Percentiles rank a stretch among this genome's conserved stretches.
Evolutionary conservation across 2,888 invertebrate genomes (phyloP).

Genomic region (Xestia rhomboidea): DNA sequence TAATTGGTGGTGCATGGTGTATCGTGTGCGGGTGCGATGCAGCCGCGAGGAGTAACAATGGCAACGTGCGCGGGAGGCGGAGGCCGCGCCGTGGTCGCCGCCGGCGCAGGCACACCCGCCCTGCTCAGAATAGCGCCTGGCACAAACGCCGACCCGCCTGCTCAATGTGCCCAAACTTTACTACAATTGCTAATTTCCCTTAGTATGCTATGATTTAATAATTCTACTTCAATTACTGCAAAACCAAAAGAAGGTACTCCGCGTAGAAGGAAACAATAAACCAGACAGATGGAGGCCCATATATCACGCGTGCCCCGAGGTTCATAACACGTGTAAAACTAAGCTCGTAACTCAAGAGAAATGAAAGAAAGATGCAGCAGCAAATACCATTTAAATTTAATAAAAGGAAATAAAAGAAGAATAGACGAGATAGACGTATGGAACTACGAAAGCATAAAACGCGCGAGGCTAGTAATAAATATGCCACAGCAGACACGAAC

Average conservation of each 20-base stretch:
- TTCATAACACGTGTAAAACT: constrained; percentile 38
- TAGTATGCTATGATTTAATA: background rate
- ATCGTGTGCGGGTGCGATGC: constrained; percentile 69
- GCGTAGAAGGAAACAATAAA: constrained; percentile 31
- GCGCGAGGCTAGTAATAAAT: constrained; percentile 78
- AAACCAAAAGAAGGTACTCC: constrained; percentile 4
- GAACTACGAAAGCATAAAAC: constrained; percentile 77
- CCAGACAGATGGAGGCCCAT: constrained; percentile 32
- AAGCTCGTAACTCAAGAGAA: constrained; percentile 67
- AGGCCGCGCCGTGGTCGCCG: constrained; percentile 82
- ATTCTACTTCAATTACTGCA: background rate
- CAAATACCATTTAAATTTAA: constrained; percentile 70
- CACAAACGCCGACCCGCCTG: constrained; percentile 73
- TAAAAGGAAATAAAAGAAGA: constrained; percentile 76
- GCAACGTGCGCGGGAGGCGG: constrained; percentile 86
- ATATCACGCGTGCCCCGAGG: constrained; percentile 33
- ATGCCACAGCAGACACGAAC: constrained; percentile 77
- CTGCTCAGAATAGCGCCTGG: constrained; percentile 79
- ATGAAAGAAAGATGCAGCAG: constrained; percentile 53
- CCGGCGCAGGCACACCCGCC: constrained; percentile 76
- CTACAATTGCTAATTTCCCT: constrained; percentile 40
- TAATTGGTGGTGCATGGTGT: constrained; percentile 83
- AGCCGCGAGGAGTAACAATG: constrained; percentile 79
- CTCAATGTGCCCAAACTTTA: constrained; percentile 68
- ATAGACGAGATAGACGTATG: constrained; percentile 67